These are phyloP conservation scores for Lasioglossum figueresi DNA, from an alignment of 2,888 invertebrate species.

Conservation along the genomic window DNA sequence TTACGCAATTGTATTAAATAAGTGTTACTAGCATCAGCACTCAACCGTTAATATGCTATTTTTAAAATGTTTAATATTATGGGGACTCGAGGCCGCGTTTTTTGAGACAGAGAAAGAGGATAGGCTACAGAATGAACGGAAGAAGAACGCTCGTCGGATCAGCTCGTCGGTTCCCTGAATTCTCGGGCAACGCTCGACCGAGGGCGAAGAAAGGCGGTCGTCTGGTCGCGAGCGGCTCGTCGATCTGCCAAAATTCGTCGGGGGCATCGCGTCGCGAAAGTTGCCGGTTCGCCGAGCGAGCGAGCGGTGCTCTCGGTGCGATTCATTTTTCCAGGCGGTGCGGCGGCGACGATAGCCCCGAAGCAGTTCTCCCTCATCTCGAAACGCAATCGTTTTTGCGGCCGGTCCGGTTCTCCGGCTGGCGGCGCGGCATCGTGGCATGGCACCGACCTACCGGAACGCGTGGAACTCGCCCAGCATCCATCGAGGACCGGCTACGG, in stretches of 20 bases:
- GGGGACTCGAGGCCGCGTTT: no score
- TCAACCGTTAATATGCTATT: no score
- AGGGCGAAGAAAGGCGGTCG: slow-evolving; percentile 3
- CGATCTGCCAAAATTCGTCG: slow-evolving; percentile 6
- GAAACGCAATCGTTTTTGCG: slow-evolving; percentile 71
- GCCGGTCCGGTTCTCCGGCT: slow-evolving; percentile 70
- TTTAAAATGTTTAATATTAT: no score
- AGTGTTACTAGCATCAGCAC: no score
- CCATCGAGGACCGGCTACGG: slow-evolving; percentile 57
- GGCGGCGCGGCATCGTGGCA: slow-evolving; percentile 24
- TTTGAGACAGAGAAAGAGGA: no score
- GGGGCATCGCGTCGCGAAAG: neutral
- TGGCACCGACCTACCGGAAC: slow-evolving; percentile 72
- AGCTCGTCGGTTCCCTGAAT: neutral
- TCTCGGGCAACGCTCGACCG: neutral
- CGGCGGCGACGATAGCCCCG: slow-evolving; percentile 4
- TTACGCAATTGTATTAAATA: no score
- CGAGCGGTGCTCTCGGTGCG: neutral
- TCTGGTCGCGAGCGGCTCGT: neutral
- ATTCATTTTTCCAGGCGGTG: slow-evolving; percentile 49
- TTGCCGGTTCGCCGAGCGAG: neutral
- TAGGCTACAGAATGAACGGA: neutral
- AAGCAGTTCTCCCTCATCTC: slow-evolving; percentile 55
- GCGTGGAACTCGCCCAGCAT: slow-evolving; percentile 68
- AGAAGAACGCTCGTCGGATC: neutral